phyloP scores from a whole-genome alignment of 1,140 invertebrate genomes.

The Drosophila micromelanica region DNA sequence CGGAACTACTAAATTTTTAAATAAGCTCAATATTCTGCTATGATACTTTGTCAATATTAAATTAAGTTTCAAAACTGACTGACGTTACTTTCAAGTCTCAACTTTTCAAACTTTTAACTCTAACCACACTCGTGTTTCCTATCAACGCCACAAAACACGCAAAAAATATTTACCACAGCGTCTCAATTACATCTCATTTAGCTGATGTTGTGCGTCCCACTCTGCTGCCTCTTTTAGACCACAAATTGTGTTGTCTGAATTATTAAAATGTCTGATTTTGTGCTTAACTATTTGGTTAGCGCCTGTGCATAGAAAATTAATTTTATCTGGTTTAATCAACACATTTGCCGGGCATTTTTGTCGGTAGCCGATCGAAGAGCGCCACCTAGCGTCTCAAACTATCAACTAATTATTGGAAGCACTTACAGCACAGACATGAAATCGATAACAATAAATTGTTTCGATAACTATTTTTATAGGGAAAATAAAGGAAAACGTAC shows the following conservation, averaged over 20 bases:
- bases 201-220: neutral
- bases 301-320: constrained; percentile 21
- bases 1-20: neutral
- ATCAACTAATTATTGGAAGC: constrained; percentile 5
- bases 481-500: no score
- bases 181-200: constrained; percentile 53
- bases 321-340: constrained; percentile 11
- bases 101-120: neutral
- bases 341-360: neutral
- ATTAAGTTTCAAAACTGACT: neutral
- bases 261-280: constrained; percentile 41
- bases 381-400: neutral
- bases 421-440: neutral
- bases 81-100: neutral
- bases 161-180: constrained; percentile 31
- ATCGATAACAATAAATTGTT: constrained; percentile 19
- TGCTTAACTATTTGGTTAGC: constrained; percentile 29
- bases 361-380: no score
- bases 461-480: neutral
- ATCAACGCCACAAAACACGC: constrained; percentile 42
- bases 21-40: neutral
- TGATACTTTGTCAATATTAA: neutral
- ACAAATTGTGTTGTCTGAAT: constrained; percentile 24
- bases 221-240: neutral
- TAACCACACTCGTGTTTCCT: constrained; percentile 27